Conservation (phyloP, 1,140 invertebrate species). For the Lasioglossum baleicum region DNA sequence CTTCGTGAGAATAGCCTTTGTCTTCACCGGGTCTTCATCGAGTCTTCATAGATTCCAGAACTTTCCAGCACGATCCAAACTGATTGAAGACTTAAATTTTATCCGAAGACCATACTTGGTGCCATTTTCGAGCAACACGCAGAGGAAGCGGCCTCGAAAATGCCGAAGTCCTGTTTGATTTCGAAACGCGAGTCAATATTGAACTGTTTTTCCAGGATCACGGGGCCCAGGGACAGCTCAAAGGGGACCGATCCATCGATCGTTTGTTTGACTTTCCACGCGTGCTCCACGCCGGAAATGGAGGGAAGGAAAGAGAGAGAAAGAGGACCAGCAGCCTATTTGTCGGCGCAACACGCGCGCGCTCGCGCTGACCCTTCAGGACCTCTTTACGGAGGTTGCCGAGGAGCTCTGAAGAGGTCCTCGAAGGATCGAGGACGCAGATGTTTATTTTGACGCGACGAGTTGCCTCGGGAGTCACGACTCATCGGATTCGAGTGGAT, state of each 20-base stretch:
- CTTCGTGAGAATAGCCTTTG: too few species aligned
- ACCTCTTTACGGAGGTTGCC: constrained; percentile 59
- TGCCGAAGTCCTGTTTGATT: constrained; percentile 9
- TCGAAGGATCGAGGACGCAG: constrained; percentile 66
- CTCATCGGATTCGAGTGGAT: constrained; percentile 47
- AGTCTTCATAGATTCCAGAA: too few species aligned
- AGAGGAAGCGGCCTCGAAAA: too few species aligned
- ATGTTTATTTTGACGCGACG: constrained; percentile 73
- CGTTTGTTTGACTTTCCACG: constrained; percentile 43
- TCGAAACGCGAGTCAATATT: constrained; percentile 17
- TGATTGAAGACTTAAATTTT: too few species aligned
- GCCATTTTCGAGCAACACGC: too few species aligned
- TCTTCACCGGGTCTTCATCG: too few species aligned
- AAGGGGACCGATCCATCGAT: constrained; percentile 42
- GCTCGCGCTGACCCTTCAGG: constrained; percentile 69
- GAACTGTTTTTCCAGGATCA: constrained; percentile 8
- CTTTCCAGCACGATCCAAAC: too few species aligned
- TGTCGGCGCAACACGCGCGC: constrained; percentile 25
- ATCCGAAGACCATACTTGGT: too few species aligned
- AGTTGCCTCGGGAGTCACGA: constrained; percentile 42
- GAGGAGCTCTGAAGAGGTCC: constrained; percentile 60
- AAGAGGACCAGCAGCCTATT: too few species aligned
- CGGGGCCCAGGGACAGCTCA: not conserved
- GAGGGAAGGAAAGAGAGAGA: constrained; percentile 6
- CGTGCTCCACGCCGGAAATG: constrained; percentile 66